phyloP scores from a whole-genome alignment of 2,113 vertebrate genomes.

The Xenopus borealis region DNA sequence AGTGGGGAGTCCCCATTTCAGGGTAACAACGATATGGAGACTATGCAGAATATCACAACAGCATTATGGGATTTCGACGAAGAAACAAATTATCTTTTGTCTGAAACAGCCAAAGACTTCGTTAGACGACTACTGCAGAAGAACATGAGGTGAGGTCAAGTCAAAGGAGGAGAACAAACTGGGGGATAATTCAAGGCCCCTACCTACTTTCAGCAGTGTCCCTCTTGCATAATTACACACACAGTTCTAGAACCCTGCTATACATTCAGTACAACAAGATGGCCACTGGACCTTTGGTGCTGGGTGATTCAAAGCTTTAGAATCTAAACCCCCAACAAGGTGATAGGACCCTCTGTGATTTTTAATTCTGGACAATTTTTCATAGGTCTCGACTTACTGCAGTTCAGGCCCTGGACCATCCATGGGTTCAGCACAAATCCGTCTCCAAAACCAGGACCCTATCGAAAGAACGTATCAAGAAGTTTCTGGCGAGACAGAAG shows the following conservation, averaged over 20 bases:
- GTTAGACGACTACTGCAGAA: slow-evolving; percentile 74
- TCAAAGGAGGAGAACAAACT: too few species aligned
- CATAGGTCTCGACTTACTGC: slow-evolving; percentile 70
- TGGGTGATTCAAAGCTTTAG: too few species aligned
- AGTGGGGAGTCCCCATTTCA: slow-evolving; percentile 84
- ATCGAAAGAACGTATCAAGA: slow-evolving; percentile 76
- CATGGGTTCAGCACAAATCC: slow-evolving; percentile 71
- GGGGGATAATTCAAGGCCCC: not conserved
- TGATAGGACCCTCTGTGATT: not conserved
- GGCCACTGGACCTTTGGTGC: not conserved
- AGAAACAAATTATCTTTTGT: slow-evolving; percentile 76
- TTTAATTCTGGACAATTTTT: not conserved
- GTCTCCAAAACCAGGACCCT: slow-evolving; percentile 60
- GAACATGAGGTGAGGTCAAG: slow-evolving; percentile 59
- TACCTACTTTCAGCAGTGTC: too few species aligned
- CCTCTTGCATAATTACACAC: too few species aligned
- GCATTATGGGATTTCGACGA: slow-evolving; percentile 70
- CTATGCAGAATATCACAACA: slow-evolving; percentile 68
- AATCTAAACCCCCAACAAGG: not conserved
- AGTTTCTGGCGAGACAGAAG: slow-evolving; percentile 71
- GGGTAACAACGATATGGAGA: slow-evolving; percentile 73
- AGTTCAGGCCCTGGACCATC: slow-evolving; percentile 66
- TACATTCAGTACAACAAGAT: not conserved
- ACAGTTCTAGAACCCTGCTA: too few species aligned
- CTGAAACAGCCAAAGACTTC: slow-evolving; percentile 78